A percentile compares a stretch with the other conserved stretches of the same genome.
Evolutionary conservation across 2,113 vertebrate species (phyloP).

Genomic region (Felis chaus): DNA sequence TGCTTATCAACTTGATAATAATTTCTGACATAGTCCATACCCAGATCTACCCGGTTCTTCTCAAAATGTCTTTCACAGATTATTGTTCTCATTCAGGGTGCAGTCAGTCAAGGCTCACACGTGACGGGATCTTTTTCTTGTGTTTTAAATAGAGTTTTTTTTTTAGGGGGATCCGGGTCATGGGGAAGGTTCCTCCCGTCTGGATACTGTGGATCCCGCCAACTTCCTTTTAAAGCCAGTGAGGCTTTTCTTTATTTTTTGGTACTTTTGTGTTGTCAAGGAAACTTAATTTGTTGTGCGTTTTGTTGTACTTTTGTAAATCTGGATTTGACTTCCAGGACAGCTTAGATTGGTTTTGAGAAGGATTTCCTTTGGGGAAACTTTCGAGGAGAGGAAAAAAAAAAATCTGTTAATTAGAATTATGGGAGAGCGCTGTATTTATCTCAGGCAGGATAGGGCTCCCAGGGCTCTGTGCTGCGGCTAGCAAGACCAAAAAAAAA

Average conservation of each 20-base stretch:
- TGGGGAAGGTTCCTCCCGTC: not conserved
- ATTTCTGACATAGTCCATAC: not conserved
- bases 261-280: not conserved
- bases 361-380: not conserved
- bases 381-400: not conserved
- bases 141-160: not conserved
- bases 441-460: not conserved
- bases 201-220: not conserved
- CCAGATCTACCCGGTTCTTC: not conserved
- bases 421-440: not conserved
- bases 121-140: not conserved
- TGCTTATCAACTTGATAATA: not conserved
- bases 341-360: not conserved
- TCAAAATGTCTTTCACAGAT: not conserved
- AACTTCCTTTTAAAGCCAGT: not conserved
- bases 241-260: not conserved
- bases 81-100: not conserved
- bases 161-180: not conserved
- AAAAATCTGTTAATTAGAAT: not conserved
- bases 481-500: not conserved
- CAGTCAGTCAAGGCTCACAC: not conserved
- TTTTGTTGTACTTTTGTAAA: not conserved
- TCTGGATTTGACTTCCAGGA: not conserved
- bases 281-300: not conserved
- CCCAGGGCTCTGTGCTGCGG: not conserved